Evolutionary conservation across 2,888 invertebrate genomes (phyloP).

Genomic region (Papilio elwesi): DNA sequence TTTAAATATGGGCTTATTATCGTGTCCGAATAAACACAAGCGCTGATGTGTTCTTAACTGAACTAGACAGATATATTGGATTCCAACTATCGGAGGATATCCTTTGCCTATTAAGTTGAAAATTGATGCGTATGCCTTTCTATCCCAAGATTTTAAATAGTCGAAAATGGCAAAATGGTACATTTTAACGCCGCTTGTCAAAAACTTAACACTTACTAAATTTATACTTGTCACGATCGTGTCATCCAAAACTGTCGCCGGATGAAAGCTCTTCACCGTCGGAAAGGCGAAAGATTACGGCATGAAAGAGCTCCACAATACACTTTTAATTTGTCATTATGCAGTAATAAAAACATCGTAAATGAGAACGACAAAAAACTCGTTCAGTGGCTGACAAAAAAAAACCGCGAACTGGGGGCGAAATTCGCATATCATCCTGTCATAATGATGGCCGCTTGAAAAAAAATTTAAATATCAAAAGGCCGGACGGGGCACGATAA

Average conservation of each 20-base stretch:
- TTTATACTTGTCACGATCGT: constrained; percentile 58
- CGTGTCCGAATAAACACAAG: background rate
- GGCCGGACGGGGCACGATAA: constrained; percentile 82
- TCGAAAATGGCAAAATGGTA: background rate
- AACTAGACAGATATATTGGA: too few relatives aligned
- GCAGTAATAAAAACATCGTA: constrained; percentile 82
- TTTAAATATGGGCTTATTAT: background rate
- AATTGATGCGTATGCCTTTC: too few relatives aligned
- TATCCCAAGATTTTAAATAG: background rate
- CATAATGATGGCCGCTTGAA: constrained; percentile 83
- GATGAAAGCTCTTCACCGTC: constrained; percentile 66
- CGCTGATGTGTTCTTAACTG: background rate
- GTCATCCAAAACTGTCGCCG: constrained; percentile 58
- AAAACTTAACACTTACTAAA: constrained; percentile 38
- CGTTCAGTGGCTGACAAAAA: constrained; percentile 77
- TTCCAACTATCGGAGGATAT: too few relatives aligned
- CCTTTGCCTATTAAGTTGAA: too few relatives aligned
- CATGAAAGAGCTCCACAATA: constrained; percentile 81
- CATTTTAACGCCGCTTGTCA: background rate
- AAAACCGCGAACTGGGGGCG: constrained; percentile 80
- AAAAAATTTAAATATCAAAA: constrained; percentile 85
- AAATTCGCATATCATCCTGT: constrained; percentile 82
- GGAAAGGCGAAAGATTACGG: constrained; percentile 68
- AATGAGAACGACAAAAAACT: constrained; percentile 82
- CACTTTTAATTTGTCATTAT: constrained; percentile 83